Percentiles rank a stretch among this genome's conserved stretches.
phyloP scores from a whole-genome alignment of 2,888 invertebrate genomes.

The Hylaea fasciaria region DNA sequence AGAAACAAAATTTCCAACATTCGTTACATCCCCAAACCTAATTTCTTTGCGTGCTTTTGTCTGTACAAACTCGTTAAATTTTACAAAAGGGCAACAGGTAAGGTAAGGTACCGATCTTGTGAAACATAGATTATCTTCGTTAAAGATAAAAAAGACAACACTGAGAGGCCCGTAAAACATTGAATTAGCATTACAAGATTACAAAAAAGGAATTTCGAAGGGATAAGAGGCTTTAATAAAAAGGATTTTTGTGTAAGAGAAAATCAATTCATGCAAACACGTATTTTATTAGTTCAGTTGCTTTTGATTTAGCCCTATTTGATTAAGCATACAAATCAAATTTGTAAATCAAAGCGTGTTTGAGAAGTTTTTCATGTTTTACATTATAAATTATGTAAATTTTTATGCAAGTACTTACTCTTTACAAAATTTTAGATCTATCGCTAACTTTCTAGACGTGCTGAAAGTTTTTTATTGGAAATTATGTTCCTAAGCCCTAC shows the following conservation, averaged over 20 bases:
- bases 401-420: conserved; percentile 13
- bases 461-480: conserved; percentile 46
- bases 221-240: conserved; percentile 51
- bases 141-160: conserved; percentile 63
- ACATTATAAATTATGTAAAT: conserved; percentile 24
- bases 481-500: conserved; percentile 41
- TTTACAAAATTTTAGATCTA: conserved; percentile 26
- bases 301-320: conserved; percentile 27
- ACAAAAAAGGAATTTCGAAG: conserved; percentile 50
- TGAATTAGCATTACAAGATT: conserved; percentile 73
- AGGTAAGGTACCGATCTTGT: conserved; percentile 64
- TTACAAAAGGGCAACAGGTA: conserved; percentile 63
- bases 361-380: conserved; percentile 11
- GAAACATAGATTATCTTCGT: conserved; percentile 63
- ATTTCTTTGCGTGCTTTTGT: conserved; percentile 57
- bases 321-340: conserved; percentile 20
- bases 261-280: conserved; percentile 36
- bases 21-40: conserved; percentile 51
- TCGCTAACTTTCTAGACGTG: conserved; percentile 49
- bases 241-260: conserved; percentile 44
- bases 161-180: conserved; percentile 62
- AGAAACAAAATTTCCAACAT: conserved; percentile 40
- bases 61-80: conserved; percentile 66
- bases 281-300: conserved; percentile 13
- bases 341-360: conserved; percentile 7